Evolutionary conservation across 2,888 invertebrate genomes (phyloP).

Genomic region (Petrolisthes manimaculis): DNA sequence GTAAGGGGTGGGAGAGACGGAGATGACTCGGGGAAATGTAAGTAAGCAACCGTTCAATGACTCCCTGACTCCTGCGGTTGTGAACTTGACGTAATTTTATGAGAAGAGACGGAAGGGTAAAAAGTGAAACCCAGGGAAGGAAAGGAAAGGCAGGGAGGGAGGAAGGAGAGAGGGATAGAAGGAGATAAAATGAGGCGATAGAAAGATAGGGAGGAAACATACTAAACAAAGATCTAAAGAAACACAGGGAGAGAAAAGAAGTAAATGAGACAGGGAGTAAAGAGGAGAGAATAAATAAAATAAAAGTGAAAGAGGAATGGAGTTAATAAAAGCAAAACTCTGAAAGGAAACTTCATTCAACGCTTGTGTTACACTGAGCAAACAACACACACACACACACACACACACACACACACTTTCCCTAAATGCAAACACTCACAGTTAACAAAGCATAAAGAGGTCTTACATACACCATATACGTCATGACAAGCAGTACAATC

Average conservation of each 20-base stretch:
- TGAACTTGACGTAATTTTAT: not conserved
- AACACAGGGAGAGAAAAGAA: no score
- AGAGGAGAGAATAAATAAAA: not conserved
- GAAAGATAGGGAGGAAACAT: not conserved
- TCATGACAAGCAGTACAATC: no score
- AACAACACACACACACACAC: no score
- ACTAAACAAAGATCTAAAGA: not conserved
- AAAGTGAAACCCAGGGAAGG: not conserved
- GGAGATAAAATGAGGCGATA: not conserved
- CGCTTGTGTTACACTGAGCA: no score
- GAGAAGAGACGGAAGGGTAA: not conserved
- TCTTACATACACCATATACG: no score
- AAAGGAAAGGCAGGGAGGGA: not conserved
- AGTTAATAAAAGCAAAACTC: not conserved
- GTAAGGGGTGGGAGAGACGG: not conserved
- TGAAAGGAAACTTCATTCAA: not conserved
- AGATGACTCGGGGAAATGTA: no score
- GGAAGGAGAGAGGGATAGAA: not conserved
- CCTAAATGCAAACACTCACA: no score
- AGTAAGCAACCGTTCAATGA: not conserved
- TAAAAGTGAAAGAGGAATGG: not conserved
- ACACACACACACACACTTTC: no score
- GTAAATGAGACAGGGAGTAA: not conserved
- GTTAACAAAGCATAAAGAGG: no score
- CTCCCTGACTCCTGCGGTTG: not conserved